These are phyloP conservation scores for Hyperoplus immaculatus DNA, from an alignment of 2,797 vertebrate genomes.

Conservation along the genomic window DNA sequence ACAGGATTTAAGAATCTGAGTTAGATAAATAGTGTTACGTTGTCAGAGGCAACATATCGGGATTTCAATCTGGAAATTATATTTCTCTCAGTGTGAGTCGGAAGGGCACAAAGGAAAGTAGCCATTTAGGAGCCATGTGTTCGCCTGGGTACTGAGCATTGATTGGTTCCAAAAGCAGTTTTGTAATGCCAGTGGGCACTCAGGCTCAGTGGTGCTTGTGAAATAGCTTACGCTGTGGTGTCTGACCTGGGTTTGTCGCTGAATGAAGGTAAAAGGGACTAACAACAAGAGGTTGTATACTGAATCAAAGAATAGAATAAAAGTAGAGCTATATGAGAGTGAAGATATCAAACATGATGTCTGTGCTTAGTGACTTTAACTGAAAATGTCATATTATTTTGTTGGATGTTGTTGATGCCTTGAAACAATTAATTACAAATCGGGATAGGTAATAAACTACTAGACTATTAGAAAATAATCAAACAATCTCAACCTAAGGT, in stretches of 20 bases:
- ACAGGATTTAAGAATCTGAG: conserved; percentile 58
- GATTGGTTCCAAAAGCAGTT: conserved; percentile 45
- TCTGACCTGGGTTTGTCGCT: conserved; percentile 8
- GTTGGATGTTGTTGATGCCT: neutral
- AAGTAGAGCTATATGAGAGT: neutral
- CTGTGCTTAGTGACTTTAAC: neutral
- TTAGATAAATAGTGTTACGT: neutral
- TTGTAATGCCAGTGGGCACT: conserved; percentile 28
- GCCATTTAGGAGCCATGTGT: conserved; percentile 19
- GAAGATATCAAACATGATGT: neutral
- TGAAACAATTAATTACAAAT: neutral
- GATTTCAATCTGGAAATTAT: conserved; percentile 14
- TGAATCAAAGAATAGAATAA: neutral
- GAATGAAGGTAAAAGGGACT: conserved; percentile 13
- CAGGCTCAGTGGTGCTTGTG: conserved; percentile 37
- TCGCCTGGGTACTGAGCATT: conserved; percentile 6
- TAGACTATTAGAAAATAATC: neutral
- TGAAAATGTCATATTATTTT: neutral
- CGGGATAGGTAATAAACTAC: neutral
- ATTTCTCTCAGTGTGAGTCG: conserved; percentile 14
- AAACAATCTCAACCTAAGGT: neutral
- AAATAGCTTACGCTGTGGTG: conserved; percentile 36
- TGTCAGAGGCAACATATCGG: neutral
- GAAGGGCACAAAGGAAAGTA: conserved; percentile 33
- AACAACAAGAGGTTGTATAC: neutral